Percentiles rank a stretch among this genome's conserved stretches.
These are phyloP conservation scores for Achroia grisella DNA, from an alignment of 1,140 invertebrate species.

Conservation along the genomic window DNA sequence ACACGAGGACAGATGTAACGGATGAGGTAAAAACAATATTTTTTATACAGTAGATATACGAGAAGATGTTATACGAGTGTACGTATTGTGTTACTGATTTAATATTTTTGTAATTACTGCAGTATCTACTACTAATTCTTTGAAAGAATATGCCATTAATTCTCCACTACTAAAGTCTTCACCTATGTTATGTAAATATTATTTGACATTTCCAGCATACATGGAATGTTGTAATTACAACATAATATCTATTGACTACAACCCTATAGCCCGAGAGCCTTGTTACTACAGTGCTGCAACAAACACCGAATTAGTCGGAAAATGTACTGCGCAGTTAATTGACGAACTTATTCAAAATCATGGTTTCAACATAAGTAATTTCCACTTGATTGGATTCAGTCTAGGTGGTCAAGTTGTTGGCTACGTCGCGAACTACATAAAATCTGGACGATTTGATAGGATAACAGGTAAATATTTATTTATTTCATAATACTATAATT, in stretches of 20 bases:
- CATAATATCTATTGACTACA: slow-evolving; percentile 77
- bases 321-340: slow-evolving; percentile 77
- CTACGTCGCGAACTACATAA: slow-evolving; percentile 80
- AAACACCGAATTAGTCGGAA: slow-evolving; percentile 74
- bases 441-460: slow-evolving; percentile 60
- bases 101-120: too few species aligned
- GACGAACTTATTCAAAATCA: slow-evolving; percentile 74
- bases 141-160: too few species aligned
- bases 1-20: too few species aligned
- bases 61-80: too few species aligned
- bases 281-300: slow-evolving; percentile 75
- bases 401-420: slow-evolving; percentile 92
- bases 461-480: slow-evolving; percentile 65
- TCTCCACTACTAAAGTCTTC: too few species aligned
- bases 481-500: too few species aligned
- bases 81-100: too few species aligned
- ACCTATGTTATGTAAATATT: background rate
- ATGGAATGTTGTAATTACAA: slow-evolving; percentile 74
- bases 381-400: slow-evolving; percentile 94
- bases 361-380: slow-evolving; percentile 73
- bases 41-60: too few species aligned
- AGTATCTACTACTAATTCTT: too few species aligned
- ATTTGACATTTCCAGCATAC: slow-evolving; percentile 61
- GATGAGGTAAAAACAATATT: too few species aligned
- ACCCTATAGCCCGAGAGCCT: slow-evolving; percentile 67